phyloP scores from a whole-genome alignment of 2,113 vertebrate genomes.

The Lophotis ruficrista region DNA sequence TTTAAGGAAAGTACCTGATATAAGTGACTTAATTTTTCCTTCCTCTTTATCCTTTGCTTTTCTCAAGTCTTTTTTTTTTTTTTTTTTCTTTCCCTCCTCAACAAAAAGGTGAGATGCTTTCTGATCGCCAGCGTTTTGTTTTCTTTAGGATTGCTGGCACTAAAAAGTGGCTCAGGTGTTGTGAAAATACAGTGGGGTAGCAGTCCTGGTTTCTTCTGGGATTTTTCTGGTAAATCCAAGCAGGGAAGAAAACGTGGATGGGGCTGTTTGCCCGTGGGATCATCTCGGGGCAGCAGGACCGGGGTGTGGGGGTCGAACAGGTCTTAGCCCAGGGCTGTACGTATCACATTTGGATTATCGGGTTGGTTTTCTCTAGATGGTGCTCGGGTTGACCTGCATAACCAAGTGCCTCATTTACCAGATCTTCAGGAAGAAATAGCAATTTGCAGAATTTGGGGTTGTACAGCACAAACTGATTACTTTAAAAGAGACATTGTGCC shows the following conservation, averaged over 20 bases:
- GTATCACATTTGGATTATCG: not conserved
- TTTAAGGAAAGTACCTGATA: not conserved
- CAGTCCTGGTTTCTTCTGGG: not conserved
- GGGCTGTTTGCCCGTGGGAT: not conserved
- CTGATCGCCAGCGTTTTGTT: not conserved
- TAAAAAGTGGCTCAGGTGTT: not conserved
- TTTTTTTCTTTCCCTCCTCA: too few species aligned
- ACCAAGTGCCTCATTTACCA: not conserved
- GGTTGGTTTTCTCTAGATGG: not conserved
- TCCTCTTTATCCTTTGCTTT: not conserved
- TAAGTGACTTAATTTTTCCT: not conserved
- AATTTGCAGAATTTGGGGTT: not conserved
- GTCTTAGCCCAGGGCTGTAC: not conserved
- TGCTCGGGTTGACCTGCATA: not conserved
- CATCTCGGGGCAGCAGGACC: not conserved
- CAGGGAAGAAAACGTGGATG: fast-evolving
- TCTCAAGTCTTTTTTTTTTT: not conserved
- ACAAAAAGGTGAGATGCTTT: not conserved
- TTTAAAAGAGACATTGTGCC: not conserved
- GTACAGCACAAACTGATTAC: not conserved
- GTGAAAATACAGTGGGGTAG: not conserved
- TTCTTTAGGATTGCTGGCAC: not conserved
- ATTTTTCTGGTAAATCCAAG: not conserved
- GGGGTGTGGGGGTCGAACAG: not conserved
- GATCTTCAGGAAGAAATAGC: not conserved